phyloP scores from a whole-genome alignment of 2,113 vertebrate species.

The Heterocephalus glaber region DNA sequence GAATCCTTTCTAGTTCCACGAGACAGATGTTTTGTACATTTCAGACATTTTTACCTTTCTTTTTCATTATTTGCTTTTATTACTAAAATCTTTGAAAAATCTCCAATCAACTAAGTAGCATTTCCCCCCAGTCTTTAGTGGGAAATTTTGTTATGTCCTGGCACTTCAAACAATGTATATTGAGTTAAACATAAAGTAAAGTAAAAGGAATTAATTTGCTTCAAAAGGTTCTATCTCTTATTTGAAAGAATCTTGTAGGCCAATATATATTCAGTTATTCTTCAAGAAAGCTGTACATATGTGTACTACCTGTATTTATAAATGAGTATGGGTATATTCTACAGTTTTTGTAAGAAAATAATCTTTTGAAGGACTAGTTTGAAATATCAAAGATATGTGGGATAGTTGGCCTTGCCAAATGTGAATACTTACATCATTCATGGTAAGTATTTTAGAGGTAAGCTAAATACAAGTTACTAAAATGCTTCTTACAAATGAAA shows the following conservation, averaged over 20 bases:
- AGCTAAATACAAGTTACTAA: conserved; percentile 48
- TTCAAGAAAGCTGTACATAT: not conserved
- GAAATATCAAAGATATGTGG: not conserved
- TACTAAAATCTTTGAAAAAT: conserved; percentile 19
- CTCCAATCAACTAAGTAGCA: not conserved
- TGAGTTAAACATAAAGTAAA: not conserved
- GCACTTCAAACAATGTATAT: not conserved
- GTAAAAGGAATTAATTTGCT: not conserved
- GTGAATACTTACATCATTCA: conserved; percentile 53
- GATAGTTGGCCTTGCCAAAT: not conserved
- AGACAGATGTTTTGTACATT: not conserved
- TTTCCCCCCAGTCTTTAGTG: not conserved
- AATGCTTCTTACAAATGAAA: not conserved
- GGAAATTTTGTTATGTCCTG: not conserved
- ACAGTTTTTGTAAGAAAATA: conserved; percentile 1
- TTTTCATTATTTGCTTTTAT: not conserved
- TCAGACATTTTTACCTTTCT: not conserved
- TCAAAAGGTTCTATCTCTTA: not conserved
- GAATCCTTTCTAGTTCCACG: not conserved
- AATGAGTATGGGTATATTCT: not conserved
- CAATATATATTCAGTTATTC: not conserved
- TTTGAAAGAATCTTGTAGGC: not conserved
- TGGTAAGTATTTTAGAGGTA: conserved; percentile 41
- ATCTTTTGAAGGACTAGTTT: not conserved
- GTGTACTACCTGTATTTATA: not conserved